A percentile compares a stretch with the other conserved stretches of the same genome.
Evolutionary conservation across 2,113 vertebrate species (phyloP).

Genomic region (Zapus hudsonius): DNA sequence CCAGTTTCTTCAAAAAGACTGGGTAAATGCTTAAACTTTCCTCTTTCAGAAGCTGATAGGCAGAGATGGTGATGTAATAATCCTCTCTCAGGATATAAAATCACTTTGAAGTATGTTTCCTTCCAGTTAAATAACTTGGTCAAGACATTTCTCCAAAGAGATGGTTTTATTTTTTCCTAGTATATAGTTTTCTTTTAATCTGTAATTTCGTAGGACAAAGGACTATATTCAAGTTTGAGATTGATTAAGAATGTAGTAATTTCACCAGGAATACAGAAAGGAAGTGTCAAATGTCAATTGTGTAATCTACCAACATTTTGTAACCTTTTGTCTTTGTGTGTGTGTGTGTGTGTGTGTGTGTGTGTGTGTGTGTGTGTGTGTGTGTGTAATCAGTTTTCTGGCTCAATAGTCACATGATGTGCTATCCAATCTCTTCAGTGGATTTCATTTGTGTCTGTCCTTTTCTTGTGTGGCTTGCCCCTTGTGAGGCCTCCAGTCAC

Average conservation of each 20-base stretch:
- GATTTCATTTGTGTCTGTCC: background rate
- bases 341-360: background rate
- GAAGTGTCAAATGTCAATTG: background rate
- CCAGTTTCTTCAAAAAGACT: background rate
- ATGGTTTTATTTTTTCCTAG: background rate
- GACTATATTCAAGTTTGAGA: background rate
- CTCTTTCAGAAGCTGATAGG: background rate
- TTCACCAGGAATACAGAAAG: background rate
- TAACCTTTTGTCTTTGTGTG: background rate
- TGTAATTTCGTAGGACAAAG: background rate
- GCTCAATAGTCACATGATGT: background rate
- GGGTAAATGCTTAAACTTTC: background rate
- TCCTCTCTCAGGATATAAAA: background rate
- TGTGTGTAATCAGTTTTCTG: background rate
- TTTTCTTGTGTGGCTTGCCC: background rate
- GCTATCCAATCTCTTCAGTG: background rate
- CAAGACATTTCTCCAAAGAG: background rate
- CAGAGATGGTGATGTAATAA: background rate
- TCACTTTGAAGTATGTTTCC: background rate
- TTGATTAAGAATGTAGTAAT: background rate
- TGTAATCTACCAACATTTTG: background rate
- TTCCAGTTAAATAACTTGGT: background rate
- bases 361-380: background rate
- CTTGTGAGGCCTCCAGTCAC: background rate
- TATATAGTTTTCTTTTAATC: background rate